A percentile compares a stretch with the other conserved stretches of the same genome.
phyloP scores from a whole-genome alignment of 2,888 invertebrate species.

The Halictus quadricinctus region DNA sequence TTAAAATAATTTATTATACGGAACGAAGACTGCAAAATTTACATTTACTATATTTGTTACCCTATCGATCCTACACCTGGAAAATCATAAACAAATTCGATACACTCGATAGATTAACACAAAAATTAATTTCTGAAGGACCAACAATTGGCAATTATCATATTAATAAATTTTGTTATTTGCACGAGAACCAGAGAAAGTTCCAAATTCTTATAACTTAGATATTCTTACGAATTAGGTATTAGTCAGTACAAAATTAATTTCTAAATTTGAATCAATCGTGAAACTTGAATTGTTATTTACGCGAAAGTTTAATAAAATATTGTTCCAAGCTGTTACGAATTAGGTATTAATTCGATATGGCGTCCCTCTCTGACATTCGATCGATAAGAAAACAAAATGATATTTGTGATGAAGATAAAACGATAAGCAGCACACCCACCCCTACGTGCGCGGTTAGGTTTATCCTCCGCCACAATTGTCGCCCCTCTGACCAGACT shows the following conservation, averaged over 20 bases:
- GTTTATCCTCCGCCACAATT: slow-evolving; percentile 24
- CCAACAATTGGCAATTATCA: background rate
- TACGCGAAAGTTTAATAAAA: background rate
- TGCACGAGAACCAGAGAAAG: background rate
- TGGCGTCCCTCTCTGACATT: background rate
- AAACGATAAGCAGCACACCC: background rate
- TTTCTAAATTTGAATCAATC: background rate
- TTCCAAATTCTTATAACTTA: background rate
- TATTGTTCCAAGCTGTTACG: background rate
- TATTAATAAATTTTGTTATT: background rate
- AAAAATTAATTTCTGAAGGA: background rate
- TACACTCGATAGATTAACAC: background rate
- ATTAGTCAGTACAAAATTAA: background rate
- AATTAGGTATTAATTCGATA: slow-evolving; percentile 26
- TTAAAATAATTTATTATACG: background rate
- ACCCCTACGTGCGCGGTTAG: slow-evolving; percentile 25
- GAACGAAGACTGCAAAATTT: background rate
- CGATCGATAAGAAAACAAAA: background rate
- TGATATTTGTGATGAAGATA: slow-evolving; percentile 28
- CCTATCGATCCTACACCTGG: background rate
- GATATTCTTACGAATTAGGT: background rate
- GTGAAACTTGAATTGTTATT: background rate
- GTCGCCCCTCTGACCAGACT: slow-evolving; percentile 23
- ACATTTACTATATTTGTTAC: background rate
- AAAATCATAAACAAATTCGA: background rate